A percentile compares a stretch with the other conserved stretches of the same genome.
phyloP scores from a whole-genome alignment of 2,113 vertebrate genomes.

The Melanocharis versteri region DNA sequence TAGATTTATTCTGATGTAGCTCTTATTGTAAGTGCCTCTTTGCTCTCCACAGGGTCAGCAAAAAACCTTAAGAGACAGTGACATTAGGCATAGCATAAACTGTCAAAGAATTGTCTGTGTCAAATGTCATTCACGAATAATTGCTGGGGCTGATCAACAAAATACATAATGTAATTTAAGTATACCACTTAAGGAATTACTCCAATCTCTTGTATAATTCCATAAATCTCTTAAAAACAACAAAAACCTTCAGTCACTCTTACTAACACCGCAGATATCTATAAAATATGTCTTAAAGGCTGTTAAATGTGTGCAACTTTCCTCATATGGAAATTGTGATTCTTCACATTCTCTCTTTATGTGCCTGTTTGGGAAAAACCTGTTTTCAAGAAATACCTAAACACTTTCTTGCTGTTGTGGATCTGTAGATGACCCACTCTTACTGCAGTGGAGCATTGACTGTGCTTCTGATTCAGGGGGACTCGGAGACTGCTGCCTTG shows the following conservation, averaged over 20 bases:
- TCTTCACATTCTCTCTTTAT: neutral
- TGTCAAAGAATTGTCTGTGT: neutral
- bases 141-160: neutral
- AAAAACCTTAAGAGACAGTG: neutral
- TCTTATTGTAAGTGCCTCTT: neutral
- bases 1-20: neutral
- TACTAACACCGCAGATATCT: neutral
- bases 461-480: neutral
- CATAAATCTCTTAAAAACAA: neutral
- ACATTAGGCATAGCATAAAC: neutral
- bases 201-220: neutral
- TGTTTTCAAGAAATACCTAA: neutral
- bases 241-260: neutral
- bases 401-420: neutral
- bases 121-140: neutral
- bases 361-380: neutral
- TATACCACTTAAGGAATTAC: neutral
- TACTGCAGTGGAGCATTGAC: neutral
- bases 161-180: neutral
- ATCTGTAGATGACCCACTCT: neutral
- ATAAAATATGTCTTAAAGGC: neutral
- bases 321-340: rapidly evolving
- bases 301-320: neutral
- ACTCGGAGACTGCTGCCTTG: neutral
- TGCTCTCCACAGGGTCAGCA: neutral